Conservation (phyloP, 2,797 vertebrate species). For the Rhodeus uyekii region DNA sequence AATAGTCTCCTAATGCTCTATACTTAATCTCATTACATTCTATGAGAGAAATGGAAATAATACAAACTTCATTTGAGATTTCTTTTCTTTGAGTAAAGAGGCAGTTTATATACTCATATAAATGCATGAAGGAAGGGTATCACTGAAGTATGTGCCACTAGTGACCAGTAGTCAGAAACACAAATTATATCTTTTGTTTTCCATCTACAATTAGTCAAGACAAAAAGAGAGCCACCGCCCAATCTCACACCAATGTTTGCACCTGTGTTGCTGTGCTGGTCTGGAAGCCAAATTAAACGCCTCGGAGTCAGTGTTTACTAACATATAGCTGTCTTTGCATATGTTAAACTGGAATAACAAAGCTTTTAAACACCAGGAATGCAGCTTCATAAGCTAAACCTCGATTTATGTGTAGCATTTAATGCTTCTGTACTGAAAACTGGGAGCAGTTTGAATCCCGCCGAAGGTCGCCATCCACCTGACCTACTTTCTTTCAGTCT, state of each 20-base stretch:
- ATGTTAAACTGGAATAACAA: background rate
- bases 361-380: background rate
- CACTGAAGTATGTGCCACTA: background rate
- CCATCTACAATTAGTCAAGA: background rate
- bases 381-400: background rate
- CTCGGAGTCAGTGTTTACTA: background rate
- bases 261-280: background rate
- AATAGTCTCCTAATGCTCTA: background rate
- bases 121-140: background rate
- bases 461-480: conserved; percentile 77
- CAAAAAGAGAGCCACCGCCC: background rate
- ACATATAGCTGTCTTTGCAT: background rate
- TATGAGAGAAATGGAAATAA: background rate
- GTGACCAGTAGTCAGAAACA: background rate
- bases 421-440: conserved; percentile 48
- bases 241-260: background rate
- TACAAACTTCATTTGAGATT: background rate
- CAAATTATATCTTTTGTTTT: background rate
- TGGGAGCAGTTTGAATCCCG: conserved; percentile 72
- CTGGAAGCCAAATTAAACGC: background rate
- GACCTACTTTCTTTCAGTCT: conserved; percentile 74
- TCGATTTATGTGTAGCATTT: conserved; percentile 8
- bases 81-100: background rate
- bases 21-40: background rate
- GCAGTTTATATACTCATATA: too few species aligned